Base-by-base conservation (phyloP, 2,888 invertebrate species). In the Harpalus rubripes region DNA sequence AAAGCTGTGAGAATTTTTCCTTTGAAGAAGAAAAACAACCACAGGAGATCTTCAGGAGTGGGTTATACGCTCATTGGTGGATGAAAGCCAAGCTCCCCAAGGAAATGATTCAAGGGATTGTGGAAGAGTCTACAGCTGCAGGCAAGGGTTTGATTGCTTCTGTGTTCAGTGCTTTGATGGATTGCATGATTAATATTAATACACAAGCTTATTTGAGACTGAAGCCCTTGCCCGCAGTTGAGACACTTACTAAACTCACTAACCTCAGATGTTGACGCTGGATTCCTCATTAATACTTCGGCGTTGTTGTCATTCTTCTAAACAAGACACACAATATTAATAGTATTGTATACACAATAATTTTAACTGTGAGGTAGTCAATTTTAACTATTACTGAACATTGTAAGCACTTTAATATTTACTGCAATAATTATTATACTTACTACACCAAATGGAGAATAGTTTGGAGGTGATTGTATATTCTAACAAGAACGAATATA, bases 21-120 rank as follows among this genome's bases (percentile, higher is more conserved):
- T 87, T 87, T 68, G 85, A 85, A 41, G 78, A 86, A 56, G 92
- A 91, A 88, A 89, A 90, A 81, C 91, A 91, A 87, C 90, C 91
- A 87, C 92, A 92, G 88, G 91, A 93, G 91, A 92, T 95, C 89
- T 97, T 95, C 91, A 95, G 95, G 86, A 96, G 96, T 74, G 96
- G 96, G 89, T 93, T 97, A 91, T 97, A 97, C 91, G 97, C 96
- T 87, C 97, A 97, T 92, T 97, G 97, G 97, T 97, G 97, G 96
- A 95, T 97, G 92, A 97, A 97, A 93, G 96, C 96, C 90, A 95
- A 95, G 90, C 93, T 96, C 90, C 96, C 96, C 87, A 93, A 93
- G 87, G 93, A 92, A 88, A 93, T 94, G 91, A 92, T 91, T 86
- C 89, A 88, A 86, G 91, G 91, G 76, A 91, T 91, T 88, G 90